Conservation (phyloP, 2,888 invertebrate genomes). For the Dryobotodes eremita region DNA sequence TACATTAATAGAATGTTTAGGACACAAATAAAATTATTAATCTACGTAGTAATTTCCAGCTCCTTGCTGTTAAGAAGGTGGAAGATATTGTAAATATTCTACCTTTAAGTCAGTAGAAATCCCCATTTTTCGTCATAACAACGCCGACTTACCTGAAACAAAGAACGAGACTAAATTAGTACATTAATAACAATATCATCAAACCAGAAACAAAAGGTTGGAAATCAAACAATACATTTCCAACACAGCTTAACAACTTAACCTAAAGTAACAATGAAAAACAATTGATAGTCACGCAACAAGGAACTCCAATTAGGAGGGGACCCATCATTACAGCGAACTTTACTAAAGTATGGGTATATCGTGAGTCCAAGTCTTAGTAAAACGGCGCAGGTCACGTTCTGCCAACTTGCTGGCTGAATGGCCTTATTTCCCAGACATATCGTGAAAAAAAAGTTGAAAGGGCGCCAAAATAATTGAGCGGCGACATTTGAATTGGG, state of each 20-base stretch:
- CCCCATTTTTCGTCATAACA: not conserved
- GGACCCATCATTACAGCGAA: constrained; percentile 33
- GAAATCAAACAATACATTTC: constrained; percentile 34
- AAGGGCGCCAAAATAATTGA: constrained; percentile 33
- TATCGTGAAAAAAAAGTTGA: constrained; percentile 37
- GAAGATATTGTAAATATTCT: not conserved
- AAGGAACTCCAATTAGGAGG: constrained; percentile 55
- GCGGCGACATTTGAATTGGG: constrained; percentile 31
- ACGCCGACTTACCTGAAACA: constrained; percentile 53
- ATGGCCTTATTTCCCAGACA: constrained; percentile 38
- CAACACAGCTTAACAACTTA: constrained; percentile 18
- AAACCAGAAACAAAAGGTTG: constrained; percentile 25
- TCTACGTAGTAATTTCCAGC: not conserved
- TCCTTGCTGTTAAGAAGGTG: not conserved
- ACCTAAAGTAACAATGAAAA: constrained; percentile 34
- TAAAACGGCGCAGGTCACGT: constrained; percentile 57
- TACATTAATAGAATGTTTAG: not conserved
- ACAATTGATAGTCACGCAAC: constrained; percentile 24
- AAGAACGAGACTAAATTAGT: constrained; percentile 36
- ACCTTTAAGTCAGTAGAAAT: not conserved
- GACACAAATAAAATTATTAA: not conserved
- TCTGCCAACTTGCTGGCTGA: constrained; percentile 45
- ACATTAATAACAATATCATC: constrained; percentile 19
- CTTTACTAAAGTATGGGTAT: constrained; percentile 33
- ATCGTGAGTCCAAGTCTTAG: constrained; percentile 23